Conservation (phyloP, 2,888 invertebrate species). For the Synergus gifuensis region DNA sequence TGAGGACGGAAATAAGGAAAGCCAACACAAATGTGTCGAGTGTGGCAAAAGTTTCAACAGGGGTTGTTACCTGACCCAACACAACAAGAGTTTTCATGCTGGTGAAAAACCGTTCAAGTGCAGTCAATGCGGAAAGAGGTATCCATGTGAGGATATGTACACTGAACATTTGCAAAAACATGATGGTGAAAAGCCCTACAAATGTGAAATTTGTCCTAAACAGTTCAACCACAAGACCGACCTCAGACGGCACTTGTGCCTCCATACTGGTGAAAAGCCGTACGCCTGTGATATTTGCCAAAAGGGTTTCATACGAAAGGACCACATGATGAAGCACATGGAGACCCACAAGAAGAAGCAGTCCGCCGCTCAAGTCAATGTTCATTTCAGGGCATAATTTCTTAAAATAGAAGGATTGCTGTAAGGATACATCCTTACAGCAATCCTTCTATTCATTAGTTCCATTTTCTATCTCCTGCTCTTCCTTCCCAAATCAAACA, state of each 20-base stretch:
- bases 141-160: slow-evolving; percentile 85
- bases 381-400: slow-evolving; percentile 70
- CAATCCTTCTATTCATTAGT: slow-evolving; percentile 24
- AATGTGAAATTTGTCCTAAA: slow-evolving; percentile 91
- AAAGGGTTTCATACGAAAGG: slow-evolving; percentile 93
- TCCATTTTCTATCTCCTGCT: neutral
- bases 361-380: slow-evolving; percentile 62
- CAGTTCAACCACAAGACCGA: slow-evolving; percentile 96
- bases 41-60: slow-evolving; percentile 92
- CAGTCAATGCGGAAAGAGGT: slow-evolving; percentile 91
- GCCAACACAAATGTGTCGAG: slow-evolving; percentile 85
- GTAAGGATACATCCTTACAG: too few species aligned
- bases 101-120: slow-evolving; percentile 93
- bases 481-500: neutral
- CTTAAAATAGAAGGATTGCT: too few species aligned
- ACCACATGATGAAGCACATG: slow-evolving; percentile 93
- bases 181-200: slow-evolving; percentile 90
- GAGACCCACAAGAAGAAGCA: slow-evolving; percentile 87
- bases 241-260: slow-evolving; percentile 90
- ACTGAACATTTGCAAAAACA: slow-evolving; percentile 88
- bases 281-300: slow-evolving; percentile 89
- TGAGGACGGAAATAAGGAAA: too few species aligned
- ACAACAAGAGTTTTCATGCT: slow-evolving; percentile 93
- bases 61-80: slow-evolving; percentile 93
- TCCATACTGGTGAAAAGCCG: slow-evolving; percentile 92